Evolutionary conservation across 1,140 invertebrate genomes (phyloP).

Genomic region (Elysia chlorotica): DNA sequence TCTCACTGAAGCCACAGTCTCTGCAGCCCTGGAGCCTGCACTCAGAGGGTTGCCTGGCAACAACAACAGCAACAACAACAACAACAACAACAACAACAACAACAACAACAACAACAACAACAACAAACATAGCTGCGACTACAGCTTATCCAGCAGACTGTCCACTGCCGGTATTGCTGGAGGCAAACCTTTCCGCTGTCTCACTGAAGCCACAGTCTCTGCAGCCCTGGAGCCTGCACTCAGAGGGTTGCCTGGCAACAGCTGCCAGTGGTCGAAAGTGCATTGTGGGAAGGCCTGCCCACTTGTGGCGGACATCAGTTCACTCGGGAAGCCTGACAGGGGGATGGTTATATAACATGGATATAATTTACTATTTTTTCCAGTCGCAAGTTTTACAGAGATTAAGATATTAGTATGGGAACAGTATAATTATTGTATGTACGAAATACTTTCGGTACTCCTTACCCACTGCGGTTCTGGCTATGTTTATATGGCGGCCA

Average conservation of each 20-base stretch:
- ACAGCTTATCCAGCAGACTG: constrained; percentile 56
- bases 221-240: constrained; percentile 80
- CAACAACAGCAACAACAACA: no score
- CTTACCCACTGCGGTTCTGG: no score
- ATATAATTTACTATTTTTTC: no score
- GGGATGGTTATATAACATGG: no score
- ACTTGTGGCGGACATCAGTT: constrained; percentile 96
- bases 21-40: constrained; percentile 75
- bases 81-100: no score
- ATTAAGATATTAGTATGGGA: no score
- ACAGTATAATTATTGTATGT: no score
- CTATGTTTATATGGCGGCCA: no score
- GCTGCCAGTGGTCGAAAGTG: constrained; percentile 99
- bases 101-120: no score
- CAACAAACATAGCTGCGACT: no score
- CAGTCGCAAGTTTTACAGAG: no score
- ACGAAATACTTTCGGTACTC: no score
- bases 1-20: constrained; percentile 89
- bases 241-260: constrained; percentile 92
- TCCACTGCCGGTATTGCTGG: constrained; percentile 67
- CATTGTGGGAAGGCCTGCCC: constrained; percentile 99
- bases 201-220: constrained; percentile 86
- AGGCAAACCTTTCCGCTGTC: constrained; percentile 98
- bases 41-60: constrained; percentile 94
- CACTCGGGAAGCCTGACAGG: constrained; percentile 92